These are phyloP conservation scores for Chrysopa pallens DNA, from an alignment of 1,140 invertebrate genomes.

Conservation along the genomic window DNA sequence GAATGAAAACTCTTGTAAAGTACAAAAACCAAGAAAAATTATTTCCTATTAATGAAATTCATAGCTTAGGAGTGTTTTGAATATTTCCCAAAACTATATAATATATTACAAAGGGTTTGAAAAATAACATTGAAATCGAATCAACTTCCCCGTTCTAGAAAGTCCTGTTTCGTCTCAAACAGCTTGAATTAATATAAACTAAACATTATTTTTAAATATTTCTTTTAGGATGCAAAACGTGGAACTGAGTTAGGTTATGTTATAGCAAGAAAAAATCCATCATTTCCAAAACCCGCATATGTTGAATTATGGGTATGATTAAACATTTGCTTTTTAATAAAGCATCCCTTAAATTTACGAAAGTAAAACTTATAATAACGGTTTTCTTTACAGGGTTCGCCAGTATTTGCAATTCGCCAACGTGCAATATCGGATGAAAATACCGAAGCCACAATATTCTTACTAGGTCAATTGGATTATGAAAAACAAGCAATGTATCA, in stretches of 20 bases:
- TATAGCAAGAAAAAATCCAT: slow-evolving; percentile 56
- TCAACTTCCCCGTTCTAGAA: no score
- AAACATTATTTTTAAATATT: slow-evolving; percentile 1
- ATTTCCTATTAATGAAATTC: no score
- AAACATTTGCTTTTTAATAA: neutral
- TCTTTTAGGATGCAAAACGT: slow-evolving; percentile 50
- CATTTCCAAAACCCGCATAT: slow-evolving; percentile 53
- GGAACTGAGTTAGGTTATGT: slow-evolving; percentile 66
- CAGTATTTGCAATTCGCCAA: slow-evolving; percentile 57
- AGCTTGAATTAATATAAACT: neutral
- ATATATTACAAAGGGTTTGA: no score
- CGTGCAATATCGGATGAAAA: slow-evolving; percentile 49
- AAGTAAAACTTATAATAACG: neutral
- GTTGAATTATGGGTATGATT: slow-evolving; percentile 56
- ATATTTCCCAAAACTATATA: no score
- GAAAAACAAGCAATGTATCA: slow-evolving; percentile 72
- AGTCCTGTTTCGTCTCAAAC: no score
- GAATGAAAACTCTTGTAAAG: no score
- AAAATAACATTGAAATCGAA: no score
- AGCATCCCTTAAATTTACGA: slow-evolving; percentile 1
- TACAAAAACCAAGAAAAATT: no score
- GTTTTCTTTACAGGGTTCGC: slow-evolving; percentile 31
- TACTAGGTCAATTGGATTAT: slow-evolving; percentile 61
- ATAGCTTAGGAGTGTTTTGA: no score
- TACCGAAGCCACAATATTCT: slow-evolving; percentile 54